Evolutionary conservation across 2,113 vertebrate species (phyloP).

Genomic region (Prionailurus bengalensis): DNA sequence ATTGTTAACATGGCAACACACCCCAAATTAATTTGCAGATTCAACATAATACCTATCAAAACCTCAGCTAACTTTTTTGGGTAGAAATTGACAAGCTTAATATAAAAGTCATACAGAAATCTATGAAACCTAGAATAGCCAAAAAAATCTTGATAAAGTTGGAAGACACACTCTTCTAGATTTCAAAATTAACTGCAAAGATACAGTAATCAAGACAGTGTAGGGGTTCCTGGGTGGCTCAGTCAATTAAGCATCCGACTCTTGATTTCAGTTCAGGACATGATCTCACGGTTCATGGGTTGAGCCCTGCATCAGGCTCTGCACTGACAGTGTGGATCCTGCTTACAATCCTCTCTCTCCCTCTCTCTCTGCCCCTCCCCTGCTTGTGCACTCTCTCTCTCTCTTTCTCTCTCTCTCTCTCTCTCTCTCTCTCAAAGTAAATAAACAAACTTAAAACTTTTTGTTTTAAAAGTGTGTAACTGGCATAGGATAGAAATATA

Average conservation of each 20-base stretch:
- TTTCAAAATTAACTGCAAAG: background rate
- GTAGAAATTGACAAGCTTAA: background rate
- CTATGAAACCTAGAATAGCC: background rate
- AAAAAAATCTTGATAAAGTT: background rate
- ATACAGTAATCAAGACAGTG: background rate
- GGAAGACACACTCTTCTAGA: background rate
- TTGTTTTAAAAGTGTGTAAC: background rate
- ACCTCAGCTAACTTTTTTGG: background rate
- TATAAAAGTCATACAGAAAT: conserved; percentile 1
- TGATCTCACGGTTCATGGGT: no score
- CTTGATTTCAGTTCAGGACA: no score
- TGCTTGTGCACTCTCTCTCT: no score
- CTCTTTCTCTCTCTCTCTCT: no score
- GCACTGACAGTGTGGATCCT: no score
- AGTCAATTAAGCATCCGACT: no score
- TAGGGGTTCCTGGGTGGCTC: no score
- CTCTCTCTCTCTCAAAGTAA: no score
- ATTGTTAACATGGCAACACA: background rate
- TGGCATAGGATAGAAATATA: background rate
- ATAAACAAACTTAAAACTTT: no score
- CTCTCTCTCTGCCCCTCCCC: no score
- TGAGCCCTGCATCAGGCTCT: no score
- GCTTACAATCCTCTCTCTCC: no score
- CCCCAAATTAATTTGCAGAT: background rate
- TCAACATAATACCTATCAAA: background rate